Conservation (phyloP, 2,113 vertebrate species). For the Corythaeola cristata region DNA sequence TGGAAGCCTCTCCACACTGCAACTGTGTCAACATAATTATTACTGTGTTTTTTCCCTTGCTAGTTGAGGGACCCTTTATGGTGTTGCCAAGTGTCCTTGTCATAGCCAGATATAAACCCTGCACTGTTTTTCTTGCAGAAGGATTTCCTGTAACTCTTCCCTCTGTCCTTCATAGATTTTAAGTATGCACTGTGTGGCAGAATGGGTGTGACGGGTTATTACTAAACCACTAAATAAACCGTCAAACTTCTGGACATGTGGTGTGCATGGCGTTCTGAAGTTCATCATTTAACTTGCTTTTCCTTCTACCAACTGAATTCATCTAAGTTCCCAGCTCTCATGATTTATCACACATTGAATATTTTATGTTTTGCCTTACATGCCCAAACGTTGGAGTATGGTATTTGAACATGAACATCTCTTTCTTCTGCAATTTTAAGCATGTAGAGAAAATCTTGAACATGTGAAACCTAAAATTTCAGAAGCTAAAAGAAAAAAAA, state of each 20-base stretch:
- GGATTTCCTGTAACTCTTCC: neutral
- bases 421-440: neutral
- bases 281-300: neutral
- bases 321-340: neutral
- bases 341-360: neutral
- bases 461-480: neutral
- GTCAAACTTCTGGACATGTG: neutral
- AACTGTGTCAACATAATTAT: neutral
- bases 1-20: neutral
- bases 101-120: neutral
- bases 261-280: neutral
- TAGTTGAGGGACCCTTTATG: neutral
- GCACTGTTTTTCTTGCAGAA: neutral
- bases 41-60: neutral
- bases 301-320: neutral
- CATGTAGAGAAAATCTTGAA: neutral
- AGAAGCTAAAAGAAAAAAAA: neutral
- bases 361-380: neutral
- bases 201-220: neutral
- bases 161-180: neutral
- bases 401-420: neutral
- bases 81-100: slow-evolving; percentile 5
- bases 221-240: neutral
- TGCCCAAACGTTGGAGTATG: neutral
- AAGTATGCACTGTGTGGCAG: neutral